Conservation (phyloP, 2,888 invertebrate genomes). For the Drosophila hawaiiensis region DNA sequence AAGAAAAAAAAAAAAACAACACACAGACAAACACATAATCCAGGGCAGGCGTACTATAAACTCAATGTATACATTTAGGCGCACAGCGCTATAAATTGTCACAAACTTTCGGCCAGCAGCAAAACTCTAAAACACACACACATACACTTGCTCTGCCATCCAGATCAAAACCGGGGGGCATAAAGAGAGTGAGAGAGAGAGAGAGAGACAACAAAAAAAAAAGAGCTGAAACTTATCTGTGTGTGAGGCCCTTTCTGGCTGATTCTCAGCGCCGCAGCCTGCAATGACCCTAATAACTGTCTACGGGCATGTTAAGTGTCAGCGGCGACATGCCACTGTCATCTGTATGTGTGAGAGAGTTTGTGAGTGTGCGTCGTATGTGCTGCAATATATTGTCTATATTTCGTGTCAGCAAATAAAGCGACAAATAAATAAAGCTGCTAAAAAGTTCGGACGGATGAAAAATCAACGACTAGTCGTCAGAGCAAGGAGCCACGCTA, state of each 20-base stretch:
- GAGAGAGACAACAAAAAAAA: not conserved
- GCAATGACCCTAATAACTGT: constrained; percentile 82
- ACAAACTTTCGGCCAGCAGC: constrained; percentile 63
- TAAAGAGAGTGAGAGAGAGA: constrained; percentile 17
- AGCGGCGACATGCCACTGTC: constrained; percentile 78
- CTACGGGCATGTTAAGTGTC: constrained; percentile 81
- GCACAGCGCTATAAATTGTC: constrained; percentile 71
- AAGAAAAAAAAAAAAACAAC: constrained; percentile 20
- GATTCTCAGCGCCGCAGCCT: constrained; percentile 48
- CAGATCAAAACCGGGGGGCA: constrained; percentile 36
- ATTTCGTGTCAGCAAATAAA: constrained; percentile 81
- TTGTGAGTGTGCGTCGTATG: constrained; percentile 30
- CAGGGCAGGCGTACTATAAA: constrained; percentile 65
- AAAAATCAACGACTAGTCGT: constrained; percentile 59
- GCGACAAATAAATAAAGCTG: constrained; percentile 79
- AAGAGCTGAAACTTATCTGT: constrained; percentile 52
- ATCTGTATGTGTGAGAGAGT: constrained; percentile 53
- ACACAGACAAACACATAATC: constrained; percentile 25
- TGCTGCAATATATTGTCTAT: constrained; percentile 76
- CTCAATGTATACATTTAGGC: constrained; percentile 78
- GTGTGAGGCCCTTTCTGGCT: constrained; percentile 36
- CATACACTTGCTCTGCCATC: constrained; percentile 5
- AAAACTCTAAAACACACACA: constrained; percentile 69
- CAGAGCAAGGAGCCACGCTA: constrained; percentile 27
- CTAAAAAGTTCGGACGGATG: constrained; percentile 69